Conservation (phyloP, 1,140 invertebrate genomes). For the Eurosta solidaginis region DNA sequence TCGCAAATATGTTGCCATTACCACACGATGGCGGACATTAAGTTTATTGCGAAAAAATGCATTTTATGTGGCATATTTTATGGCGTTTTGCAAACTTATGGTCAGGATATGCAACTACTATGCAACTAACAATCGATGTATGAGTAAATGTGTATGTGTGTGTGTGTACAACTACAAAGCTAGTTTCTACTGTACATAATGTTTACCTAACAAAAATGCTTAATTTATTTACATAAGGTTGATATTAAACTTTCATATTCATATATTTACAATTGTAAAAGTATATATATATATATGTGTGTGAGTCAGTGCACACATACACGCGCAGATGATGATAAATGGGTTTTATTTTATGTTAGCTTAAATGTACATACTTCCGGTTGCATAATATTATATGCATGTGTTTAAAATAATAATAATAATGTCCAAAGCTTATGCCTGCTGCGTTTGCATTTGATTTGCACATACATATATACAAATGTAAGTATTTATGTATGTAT, state of each 20-base stretch:
- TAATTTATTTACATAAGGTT: conserved; percentile 4
- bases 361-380: background rate
- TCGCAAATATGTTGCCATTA: conserved; percentile 1
- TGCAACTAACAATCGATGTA: background rate
- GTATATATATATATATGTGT: background rate
- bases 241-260: background rate
- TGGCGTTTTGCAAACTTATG: conserved; percentile 28
- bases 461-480: background rate
- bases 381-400: background rate
- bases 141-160: background rate
- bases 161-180: background rate
- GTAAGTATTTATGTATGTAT: background rate
- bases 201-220: background rate
- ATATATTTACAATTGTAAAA: background rate
- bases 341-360: background rate
- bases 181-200: background rate
- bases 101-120: conserved; percentile 21
- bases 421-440: background rate
- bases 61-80: conserved; percentile 29
- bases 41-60: conserved; percentile 27
- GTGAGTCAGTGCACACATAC: background rate
- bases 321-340: no score
- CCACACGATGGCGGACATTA: conserved; percentile 21
- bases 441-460: background rate
- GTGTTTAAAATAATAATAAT: background rate